A percentile compares a stretch with the other conserved stretches of the same genome.
Evolutionary conservation across 2,888 invertebrate genomes (phyloP).

Genomic region (Abrostola tripartita): DNA sequence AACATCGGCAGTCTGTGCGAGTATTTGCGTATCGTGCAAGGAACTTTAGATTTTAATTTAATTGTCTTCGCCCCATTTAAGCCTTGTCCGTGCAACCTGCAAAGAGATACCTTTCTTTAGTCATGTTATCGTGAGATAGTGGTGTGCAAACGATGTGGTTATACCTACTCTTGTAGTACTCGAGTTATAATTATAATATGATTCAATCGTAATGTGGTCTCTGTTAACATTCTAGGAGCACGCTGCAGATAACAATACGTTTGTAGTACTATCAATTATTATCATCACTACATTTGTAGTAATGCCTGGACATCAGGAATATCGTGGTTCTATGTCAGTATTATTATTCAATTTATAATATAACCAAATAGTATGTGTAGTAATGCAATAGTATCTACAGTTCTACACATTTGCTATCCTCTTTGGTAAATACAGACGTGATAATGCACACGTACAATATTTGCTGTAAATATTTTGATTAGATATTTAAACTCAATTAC

Average conservation of each 20-base stretch:
- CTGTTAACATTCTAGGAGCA: slow-evolving; percentile 44
- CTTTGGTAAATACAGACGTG: no score
- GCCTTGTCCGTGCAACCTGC: slow-evolving; percentile 75
- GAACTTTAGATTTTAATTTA: slow-evolving; percentile 78
- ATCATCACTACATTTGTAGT: slow-evolving; percentile 16
- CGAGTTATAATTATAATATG: slow-evolving; percentile 55
- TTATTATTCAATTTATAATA: no score
- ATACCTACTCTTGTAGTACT: slow-evolving; percentile 26
- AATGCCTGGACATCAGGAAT: no score
- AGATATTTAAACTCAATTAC: no score
- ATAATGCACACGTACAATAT: no score
- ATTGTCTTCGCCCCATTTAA: slow-evolving; percentile 70
- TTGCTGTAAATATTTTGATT: no score
- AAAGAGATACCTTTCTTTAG: slow-evolving; percentile 69
- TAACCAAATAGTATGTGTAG: no score
- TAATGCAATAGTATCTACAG: no score
- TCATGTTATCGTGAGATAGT: slow-evolving; percentile 69
- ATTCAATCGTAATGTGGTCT: slow-evolving; percentile 27
- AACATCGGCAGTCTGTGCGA: slow-evolving; percentile 83
- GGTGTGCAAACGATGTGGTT: slow-evolving; percentile 56
- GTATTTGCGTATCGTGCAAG: slow-evolving; percentile 84
- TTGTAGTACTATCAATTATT: slow-evolving; percentile 14
- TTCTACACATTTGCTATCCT: no score
- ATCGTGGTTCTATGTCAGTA: no score
- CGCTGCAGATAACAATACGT: slow-evolving; percentile 43